These are phyloP conservation scores for Chelidonichthys spinosus DNA, from an alignment of 2,797 vertebrate genomes.

Conservation along the genomic window DNA sequence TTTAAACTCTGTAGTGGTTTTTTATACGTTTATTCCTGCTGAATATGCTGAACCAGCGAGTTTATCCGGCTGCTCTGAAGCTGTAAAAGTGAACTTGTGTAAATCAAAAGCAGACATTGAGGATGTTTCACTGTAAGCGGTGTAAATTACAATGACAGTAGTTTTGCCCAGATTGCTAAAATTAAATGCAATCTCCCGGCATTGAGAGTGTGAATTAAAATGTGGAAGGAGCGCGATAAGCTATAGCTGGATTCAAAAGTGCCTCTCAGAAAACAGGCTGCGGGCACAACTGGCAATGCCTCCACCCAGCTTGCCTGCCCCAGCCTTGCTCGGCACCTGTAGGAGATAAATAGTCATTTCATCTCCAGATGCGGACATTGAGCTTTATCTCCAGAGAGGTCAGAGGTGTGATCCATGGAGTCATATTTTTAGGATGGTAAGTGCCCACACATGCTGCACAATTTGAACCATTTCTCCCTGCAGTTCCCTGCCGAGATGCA, in stretches of 20 bases:
- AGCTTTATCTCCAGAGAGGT: slow-evolving; percentile 17
- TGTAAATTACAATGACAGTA: neutral
- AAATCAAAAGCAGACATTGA: neutral
- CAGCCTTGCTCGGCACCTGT: neutral
- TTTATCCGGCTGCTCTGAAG: slow-evolving; percentile 15
- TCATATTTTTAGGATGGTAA: slow-evolving; percentile 7
- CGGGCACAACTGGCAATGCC: neutral
- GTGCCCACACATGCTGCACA: neutral
- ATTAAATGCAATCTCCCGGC: neutral
- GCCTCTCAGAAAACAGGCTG: slow-evolving; percentile 2
- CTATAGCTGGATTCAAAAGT: neutral
- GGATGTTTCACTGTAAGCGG: neutral
- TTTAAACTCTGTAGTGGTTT: slow-evolving; percentile 1
- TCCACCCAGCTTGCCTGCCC: neutral
- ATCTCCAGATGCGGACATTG: slow-evolving; percentile 17
- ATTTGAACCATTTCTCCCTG: neutral
- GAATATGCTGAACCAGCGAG: neutral
- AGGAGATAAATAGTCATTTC: slow-evolving; percentile 11
- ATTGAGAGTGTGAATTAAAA: neutral
- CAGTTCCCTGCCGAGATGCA: slow-evolving; percentile 3
- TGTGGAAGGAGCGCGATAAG: neutral
- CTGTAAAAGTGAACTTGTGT: neutral
- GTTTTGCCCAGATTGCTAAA: neutral
- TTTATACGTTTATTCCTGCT: neutral
- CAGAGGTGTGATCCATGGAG: slow-evolving; percentile 17